phyloP scores from a whole-genome alignment of 1,140 invertebrate genomes.

The Meloidogyne hapla region DNA sequence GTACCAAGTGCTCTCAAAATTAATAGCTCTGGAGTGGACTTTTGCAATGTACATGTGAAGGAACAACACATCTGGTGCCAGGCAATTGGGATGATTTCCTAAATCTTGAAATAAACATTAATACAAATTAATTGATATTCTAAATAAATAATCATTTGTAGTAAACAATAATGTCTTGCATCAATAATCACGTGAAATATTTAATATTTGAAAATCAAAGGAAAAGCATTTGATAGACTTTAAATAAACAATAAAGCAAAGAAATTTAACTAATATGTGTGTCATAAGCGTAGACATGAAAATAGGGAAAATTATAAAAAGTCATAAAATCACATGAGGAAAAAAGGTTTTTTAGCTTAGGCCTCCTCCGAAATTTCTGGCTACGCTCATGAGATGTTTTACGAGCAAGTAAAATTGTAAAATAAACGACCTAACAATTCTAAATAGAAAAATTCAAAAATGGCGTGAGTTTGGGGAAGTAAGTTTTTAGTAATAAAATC shows the following conservation, averaged over 20 bases:
- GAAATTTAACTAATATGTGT: too few relatives aligned
- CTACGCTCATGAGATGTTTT: neutral
- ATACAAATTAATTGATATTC: neutral
- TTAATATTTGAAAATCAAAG: neutral
- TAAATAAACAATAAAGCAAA: too few relatives aligned
- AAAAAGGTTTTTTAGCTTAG: too few relatives aligned
- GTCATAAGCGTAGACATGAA: too few relatives aligned
- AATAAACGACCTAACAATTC: neutral
- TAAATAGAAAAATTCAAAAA: neutral
- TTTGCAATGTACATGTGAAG: conserved; percentile 14
- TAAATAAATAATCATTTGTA: too few relatives aligned
- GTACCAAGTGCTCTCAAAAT: neutral
- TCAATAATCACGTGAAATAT: neutral
- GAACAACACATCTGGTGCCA: conserved; percentile 13
- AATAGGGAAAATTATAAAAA: too few relatives aligned
- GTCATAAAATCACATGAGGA: too few relatives aligned
- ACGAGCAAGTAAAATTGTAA: neutral
- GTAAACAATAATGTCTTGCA: neutral
- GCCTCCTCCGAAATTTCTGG: too few relatives aligned
- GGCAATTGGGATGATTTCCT: neutral
- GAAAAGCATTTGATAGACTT: neutral
- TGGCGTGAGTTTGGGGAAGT: neutral
- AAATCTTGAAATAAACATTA: neutral
- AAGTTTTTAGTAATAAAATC: neutral
- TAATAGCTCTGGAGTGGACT: conserved; percentile 9